Conservation (phyloP, 2,888 invertebrate species). For the Anoplius nigerrimus region DNA sequence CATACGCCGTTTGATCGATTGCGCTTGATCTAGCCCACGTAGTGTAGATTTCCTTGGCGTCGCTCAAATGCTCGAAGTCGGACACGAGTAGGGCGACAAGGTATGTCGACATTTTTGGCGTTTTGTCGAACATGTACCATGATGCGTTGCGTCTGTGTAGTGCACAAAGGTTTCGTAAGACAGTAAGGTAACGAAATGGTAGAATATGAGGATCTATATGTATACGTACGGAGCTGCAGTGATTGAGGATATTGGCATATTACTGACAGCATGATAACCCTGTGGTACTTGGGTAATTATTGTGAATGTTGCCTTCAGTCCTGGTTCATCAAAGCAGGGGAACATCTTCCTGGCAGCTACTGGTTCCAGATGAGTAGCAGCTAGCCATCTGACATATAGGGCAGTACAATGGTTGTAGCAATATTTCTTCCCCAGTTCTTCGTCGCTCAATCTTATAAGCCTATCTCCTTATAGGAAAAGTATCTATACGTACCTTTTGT, state of each 20-base stretch:
- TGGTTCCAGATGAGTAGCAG: constrained; percentile 84
- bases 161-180: neutral
- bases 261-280: constrained; percentile 64
- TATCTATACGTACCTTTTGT: constrained; percentile 76
- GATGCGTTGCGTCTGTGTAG: constrained; percentile 8
- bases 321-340: constrained; percentile 85
- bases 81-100: constrained; percentile 89
- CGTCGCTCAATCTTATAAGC: too few species aligned
- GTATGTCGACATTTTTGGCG: constrained; percentile 88
- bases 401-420: neutral
- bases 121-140: constrained; percentile 72
- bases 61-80: constrained; percentile 77
- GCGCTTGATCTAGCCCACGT: constrained; percentile 84
- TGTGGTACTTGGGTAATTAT: constrained; percentile 71
- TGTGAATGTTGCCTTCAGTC: constrained; percentile 82
- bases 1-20: constrained; percentile 81
- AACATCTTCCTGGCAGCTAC: constrained; percentile 85
- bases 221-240: constrained; percentile 44
- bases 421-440: neutral
- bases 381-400: constrained; percentile 76
- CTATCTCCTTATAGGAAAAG: neutral
- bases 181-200: too few species aligned
- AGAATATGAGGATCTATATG: neutral
- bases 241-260: constrained; percentile 60
- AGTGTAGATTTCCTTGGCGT: constrained; percentile 30